These are phyloP conservation scores for Clinocottus analis DNA, from an alignment of 2,113 vertebrate genomes.

Conservation along the genomic window DNA sequence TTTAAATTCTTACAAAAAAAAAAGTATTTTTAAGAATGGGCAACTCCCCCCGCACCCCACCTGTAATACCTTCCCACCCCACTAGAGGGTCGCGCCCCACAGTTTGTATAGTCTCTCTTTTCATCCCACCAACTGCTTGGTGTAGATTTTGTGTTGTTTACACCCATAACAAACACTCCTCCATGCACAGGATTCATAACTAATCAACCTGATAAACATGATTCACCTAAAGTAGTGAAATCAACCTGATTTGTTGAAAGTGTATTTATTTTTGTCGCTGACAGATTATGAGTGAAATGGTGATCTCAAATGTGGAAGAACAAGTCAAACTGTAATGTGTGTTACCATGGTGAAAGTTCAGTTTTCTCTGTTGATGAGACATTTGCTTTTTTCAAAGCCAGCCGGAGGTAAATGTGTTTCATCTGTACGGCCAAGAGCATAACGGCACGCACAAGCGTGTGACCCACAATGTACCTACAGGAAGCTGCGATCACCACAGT, in stretches of 20 bases:
- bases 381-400: not conserved
- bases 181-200: not conserved
- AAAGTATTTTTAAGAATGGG: too few species aligned
- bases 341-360: not conserved
- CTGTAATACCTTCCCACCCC: too few species aligned
- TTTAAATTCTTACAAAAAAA: too few species aligned
- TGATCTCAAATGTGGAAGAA: not conserved
- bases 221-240: not conserved
- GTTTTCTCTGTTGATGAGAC: not conserved
- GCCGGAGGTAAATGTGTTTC: too few species aligned
- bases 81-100: too few species aligned
- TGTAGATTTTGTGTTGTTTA: not conserved
- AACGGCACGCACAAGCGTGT: not conserved
- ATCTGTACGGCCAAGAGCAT: not conserved
- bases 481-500: conserved; percentile 47
- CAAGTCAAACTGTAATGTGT: not conserved
- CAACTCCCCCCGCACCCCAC: too few species aligned
- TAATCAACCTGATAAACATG: not conserved
- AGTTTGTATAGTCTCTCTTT: too few species aligned
- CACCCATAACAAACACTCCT: too few species aligned
- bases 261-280: not conserved
- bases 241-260: not conserved
- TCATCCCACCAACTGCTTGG: not conserved
- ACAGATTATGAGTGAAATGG: not conserved
- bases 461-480: conserved; percentile 13